phyloP scores from a whole-genome alignment of 2,797 vertebrate species.

The Acanthornis magna region DNA sequence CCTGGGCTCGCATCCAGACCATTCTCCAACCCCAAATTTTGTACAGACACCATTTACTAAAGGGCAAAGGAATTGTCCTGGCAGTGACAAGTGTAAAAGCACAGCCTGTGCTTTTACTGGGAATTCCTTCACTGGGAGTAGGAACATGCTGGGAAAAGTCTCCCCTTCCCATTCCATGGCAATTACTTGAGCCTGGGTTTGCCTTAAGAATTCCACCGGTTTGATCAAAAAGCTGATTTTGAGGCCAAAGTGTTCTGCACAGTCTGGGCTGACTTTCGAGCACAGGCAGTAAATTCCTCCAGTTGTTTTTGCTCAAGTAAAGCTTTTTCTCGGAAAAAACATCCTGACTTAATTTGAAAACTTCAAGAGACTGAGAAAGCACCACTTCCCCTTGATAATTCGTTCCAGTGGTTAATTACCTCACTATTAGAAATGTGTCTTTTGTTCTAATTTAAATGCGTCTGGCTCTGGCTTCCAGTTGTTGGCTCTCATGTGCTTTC shows the following conservation, averaged over 20 bases:
- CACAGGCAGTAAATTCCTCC: not conserved
- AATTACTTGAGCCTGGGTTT: not conserved
- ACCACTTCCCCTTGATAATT: conserved; percentile 16
- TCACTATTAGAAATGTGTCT: conserved; percentile 18
- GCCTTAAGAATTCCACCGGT: not conserved
- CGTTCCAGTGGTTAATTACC: conserved; percentile 47
- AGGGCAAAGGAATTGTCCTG: fast-evolving
- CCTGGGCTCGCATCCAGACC: not conserved
- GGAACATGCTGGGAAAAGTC: fast-evolving
- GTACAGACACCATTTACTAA: not conserved
- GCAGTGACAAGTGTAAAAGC: not conserved
- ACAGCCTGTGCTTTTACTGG: not conserved
- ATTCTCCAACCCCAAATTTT: not conserved
- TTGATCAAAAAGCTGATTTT: not conserved
- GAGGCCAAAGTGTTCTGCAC: not conserved
- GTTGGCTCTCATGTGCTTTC: not conserved
- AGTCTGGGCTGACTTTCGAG: not conserved
- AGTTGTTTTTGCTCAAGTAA: not conserved
- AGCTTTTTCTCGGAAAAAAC: not conserved
- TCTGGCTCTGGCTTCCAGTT: not conserved
- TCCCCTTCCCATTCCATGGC: not conserved
- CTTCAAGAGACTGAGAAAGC: conserved; percentile 7
- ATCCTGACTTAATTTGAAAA: not conserved
- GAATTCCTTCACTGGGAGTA: not conserved
- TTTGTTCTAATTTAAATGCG: conserved; percentile 35